A percentile compares a stretch with the other conserved stretches of the same genome.
Conservation (phyloP, 2,797 vertebrate genomes). For the Hipposideros larvatus region DNA sequence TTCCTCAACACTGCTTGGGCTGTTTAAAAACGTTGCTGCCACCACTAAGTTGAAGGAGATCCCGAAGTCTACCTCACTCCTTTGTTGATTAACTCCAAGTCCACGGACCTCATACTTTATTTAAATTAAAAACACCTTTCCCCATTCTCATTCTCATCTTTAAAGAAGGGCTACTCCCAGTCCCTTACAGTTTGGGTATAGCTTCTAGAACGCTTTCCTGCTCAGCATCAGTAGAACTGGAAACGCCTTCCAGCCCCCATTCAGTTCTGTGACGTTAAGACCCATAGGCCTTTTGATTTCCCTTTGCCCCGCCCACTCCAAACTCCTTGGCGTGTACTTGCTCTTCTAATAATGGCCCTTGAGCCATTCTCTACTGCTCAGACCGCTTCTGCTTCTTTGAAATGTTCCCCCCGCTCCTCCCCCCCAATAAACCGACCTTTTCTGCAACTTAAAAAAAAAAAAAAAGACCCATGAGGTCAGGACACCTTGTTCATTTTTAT, state of each 20-base stretch:
- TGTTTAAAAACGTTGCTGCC: not conserved
- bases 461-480: not conserved
- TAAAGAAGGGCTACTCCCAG: not conserved
- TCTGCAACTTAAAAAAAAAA: no score
- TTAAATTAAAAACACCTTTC: not conserved
- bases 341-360: no score
- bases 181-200: not conserved
- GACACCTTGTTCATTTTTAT: not conserved
- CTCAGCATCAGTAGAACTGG: not conserved
- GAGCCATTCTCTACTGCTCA: no score
- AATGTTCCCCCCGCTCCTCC: no score
- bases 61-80: no score
- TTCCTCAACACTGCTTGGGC: no score
- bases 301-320: no score
- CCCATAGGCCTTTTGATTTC: not conserved
- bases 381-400: no score
- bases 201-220: not conserved
- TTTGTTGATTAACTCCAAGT: not conserved
- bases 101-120: not conserved
- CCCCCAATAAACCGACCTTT: no score
- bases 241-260: not conserved
- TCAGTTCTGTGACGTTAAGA: not conserved
- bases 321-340: no score
- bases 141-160: not conserved
- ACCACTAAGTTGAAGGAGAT: fast-evolving